Evolutionary conservation across 1,140 invertebrate genomes (phyloP).

Genomic region (Macrosteles quadrilineatus): DNA sequence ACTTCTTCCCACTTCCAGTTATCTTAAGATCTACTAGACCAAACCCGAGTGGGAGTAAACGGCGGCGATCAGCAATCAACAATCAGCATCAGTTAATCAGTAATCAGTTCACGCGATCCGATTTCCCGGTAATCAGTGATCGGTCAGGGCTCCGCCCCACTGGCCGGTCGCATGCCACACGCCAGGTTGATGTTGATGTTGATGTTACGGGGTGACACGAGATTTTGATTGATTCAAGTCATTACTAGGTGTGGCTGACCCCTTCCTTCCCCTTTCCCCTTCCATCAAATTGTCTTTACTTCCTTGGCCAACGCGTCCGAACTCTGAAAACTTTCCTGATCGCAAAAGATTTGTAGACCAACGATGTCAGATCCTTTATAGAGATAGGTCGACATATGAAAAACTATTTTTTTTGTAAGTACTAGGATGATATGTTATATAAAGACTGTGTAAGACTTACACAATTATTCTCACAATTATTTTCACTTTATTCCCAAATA

Average conservation of each 20-base stretch:
- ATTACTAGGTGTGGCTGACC: conserved; percentile 1
- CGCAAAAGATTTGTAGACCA: no score
- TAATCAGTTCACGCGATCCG: not conserved
- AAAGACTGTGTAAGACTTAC: no score
- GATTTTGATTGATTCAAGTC: not conserved
- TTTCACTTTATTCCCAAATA: no score
- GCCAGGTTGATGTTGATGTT: not conserved
- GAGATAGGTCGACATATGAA: no score
- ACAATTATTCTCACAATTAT: no score
- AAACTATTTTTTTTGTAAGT: no score
- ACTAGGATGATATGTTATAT: no score
- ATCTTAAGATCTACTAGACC: no score
- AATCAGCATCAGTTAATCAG: not conserved
- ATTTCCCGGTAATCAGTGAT: conserved; percentile 7
- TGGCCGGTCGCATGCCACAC: not conserved
- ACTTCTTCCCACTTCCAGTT: no score
- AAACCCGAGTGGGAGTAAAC: not conserved
- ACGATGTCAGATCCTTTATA: no score
- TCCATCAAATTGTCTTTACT: not conserved
- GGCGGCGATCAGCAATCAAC: not conserved
- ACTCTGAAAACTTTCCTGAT: not conserved
- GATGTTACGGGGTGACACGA: not conserved
- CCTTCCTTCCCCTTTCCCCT: not conserved
- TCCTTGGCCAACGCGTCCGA: not conserved
- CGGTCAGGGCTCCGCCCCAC: not conserved